These are phyloP conservation scores for Cheirogaleus major DNA, from an alignment of 2,797 vertebrate species.

Conservation along the genomic window DNA sequence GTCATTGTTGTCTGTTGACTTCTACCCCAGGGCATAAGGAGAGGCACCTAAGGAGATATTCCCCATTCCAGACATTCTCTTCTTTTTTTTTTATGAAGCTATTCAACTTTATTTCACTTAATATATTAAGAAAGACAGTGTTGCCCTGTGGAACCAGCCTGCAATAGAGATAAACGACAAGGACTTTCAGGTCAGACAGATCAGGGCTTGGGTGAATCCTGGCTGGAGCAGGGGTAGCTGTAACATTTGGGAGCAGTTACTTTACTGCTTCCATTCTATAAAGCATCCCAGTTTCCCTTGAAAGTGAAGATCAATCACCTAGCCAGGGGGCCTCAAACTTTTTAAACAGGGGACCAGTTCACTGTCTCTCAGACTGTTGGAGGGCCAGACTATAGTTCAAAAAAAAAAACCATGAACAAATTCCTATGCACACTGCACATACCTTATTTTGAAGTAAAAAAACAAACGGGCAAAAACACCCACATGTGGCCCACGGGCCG, in stretches of 20 bases:
- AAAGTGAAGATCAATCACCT: neutral
- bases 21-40: neutral
- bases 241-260: neutral
- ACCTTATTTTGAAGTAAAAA: no score
- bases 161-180: neutral
- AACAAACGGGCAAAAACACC: no score
- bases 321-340: no score
- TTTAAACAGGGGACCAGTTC: no score
- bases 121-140: neutral
- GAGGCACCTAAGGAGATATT: neutral
- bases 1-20: neutral
- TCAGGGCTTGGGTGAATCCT: neutral
- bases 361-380: no score
- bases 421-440: no score
- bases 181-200: neutral
- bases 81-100: neutral
- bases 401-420: no score
- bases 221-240: neutral
- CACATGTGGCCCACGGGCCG: no score
- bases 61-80: neutral
- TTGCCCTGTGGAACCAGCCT: neutral
- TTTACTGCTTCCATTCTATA: neutral
- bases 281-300: neutral
- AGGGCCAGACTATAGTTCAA: no score
- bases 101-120: neutral